phyloP scores from a whole-genome alignment of 2,113 vertebrate genomes.

The Rana temporaria region DNA sequence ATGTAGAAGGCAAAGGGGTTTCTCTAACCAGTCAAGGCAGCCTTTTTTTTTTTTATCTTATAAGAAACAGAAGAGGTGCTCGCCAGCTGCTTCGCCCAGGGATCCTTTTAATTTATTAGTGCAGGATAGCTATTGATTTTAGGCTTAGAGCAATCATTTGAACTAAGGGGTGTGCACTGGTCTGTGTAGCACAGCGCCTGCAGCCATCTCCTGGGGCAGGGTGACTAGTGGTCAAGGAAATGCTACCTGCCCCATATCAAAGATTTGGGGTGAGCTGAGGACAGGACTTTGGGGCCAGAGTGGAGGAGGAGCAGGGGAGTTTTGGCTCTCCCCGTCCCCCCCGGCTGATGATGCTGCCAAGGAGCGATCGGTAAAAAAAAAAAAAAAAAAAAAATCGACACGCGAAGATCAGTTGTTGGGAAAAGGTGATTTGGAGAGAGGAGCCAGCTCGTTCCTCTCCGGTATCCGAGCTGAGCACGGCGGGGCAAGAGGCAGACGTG shows the following conservation, averaged over 20 bases:
- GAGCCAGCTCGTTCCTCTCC: constrained; percentile 28
- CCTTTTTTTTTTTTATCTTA: neutral
- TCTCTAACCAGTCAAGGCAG: neutral
- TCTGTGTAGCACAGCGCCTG: neutral
- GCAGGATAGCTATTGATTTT: constrained; percentile 8
- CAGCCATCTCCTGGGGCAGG: constrained; percentile 12
- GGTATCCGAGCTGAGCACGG: constrained; percentile 43
- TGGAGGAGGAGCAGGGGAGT: neutral
- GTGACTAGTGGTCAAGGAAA: constrained; percentile 8
- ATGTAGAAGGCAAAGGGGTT: too few relatives aligned
- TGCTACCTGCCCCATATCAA: constrained; percentile 15
- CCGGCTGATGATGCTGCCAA: constrained; percentile 1
- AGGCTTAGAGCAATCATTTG: neutral
- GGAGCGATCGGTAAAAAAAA: constrained; percentile 7
- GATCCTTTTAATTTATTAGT: constrained; percentile 11
- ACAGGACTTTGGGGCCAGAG: constrained; percentile 11
- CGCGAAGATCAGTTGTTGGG: neutral
- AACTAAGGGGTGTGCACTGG: neutral
- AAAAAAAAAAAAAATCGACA: neutral
- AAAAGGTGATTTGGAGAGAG: constrained; percentile 2
- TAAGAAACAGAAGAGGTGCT: constrained; percentile 11
- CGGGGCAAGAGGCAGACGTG: constrained; percentile 29
- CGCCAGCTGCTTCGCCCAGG: neutral
- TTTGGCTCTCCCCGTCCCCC: neutral
- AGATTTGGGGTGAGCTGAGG: constrained; percentile 46